These are phyloP conservation scores for Nasonovia ribisnigri DNA, from an alignment of 2,888 invertebrate genomes.

Conservation along the genomic window DNA sequence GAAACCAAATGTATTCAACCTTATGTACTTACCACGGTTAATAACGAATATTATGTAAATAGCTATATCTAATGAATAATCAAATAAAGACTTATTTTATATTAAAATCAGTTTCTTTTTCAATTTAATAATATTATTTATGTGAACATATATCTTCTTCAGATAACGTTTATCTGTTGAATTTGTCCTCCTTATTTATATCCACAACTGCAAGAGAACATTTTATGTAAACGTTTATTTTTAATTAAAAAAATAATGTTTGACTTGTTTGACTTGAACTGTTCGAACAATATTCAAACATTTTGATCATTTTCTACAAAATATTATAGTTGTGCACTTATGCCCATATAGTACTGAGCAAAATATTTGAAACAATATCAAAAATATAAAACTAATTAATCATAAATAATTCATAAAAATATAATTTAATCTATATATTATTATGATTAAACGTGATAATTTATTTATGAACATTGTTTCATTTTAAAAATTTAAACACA, in stretches of 20 bases:
- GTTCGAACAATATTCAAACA: neutral
- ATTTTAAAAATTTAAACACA: neutral
- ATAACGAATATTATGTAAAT: neutral
- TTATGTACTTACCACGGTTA: neutral
- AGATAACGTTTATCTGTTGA: neutral
- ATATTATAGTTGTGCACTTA: neutral
- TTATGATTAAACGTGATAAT: neutral
- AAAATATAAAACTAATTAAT: neutral
- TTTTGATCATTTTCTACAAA: neutral
- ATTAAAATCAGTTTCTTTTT: neutral
- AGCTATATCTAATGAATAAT: neutral
- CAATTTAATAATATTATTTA: neutral
- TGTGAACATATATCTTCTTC: neutral
- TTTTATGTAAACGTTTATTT: neutral
- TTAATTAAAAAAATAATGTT: too few species aligned
- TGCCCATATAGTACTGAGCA: neutral
- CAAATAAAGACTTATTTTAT: constrained; percentile 50
- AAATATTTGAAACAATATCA: neutral
- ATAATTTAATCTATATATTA: neutral
- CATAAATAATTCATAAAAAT: neutral
- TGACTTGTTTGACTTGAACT: too few species aligned
- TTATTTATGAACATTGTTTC: neutral
- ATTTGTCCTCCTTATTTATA: neutral
- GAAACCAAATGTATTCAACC: neutral
- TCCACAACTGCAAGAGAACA: neutral